A percentile compares a stretch with the other conserved stretches of the same genome.
Evolutionary conservation across 2,888 invertebrate genomes (phyloP).

Genomic region (Brenthis ino): DNA sequence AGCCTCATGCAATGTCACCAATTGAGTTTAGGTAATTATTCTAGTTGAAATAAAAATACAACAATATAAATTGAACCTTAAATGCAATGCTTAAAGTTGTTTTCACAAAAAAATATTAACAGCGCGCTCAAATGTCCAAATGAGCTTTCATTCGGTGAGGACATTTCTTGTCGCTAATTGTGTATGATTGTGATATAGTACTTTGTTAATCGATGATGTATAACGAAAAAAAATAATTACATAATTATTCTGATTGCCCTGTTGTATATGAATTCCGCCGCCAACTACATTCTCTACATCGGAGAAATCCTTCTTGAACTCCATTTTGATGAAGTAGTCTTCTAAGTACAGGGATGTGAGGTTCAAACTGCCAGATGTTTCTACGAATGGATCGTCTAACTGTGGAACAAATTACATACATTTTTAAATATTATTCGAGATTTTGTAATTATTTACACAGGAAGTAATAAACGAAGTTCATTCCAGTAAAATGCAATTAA

Average conservation of each 20-base stretch:
- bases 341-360: slow-evolving; percentile 84
- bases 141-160: too few relatives aligned
- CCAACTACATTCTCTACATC: slow-evolving; percentile 84
- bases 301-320: slow-evolving; percentile 86
- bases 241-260: slow-evolving; percentile 79
- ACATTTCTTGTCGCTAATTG: too few relatives aligned
- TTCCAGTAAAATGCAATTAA: too few relatives aligned
- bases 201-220: too few relatives aligned
- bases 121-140: too few relatives aligned
- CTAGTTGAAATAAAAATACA: too few relatives aligned
- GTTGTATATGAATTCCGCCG: slow-evolving; percentile 83
- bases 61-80: too few relatives aligned
- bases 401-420: slow-evolving; percentile 47
- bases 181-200: too few relatives aligned
- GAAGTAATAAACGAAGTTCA: not conserved
- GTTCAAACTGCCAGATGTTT: slow-evolving; percentile 83
- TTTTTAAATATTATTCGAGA: not conserved
- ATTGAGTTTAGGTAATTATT: too few relatives aligned
- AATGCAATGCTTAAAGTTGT: too few relatives aligned
- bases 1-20: too few relatives aligned
- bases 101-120: too few relatives aligned
- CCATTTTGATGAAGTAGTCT: slow-evolving; percentile 85
- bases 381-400: slow-evolving; percentile 85
- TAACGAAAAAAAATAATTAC: slow-evolving; percentile 57
- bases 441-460: not conserved